Percentiles rank a stretch among this genome's conserved stretches.
These are phyloP conservation scores for Tiaroga cobitis DNA, from an alignment of 2,797 vertebrate species.

Conservation along the genomic window DNA sequence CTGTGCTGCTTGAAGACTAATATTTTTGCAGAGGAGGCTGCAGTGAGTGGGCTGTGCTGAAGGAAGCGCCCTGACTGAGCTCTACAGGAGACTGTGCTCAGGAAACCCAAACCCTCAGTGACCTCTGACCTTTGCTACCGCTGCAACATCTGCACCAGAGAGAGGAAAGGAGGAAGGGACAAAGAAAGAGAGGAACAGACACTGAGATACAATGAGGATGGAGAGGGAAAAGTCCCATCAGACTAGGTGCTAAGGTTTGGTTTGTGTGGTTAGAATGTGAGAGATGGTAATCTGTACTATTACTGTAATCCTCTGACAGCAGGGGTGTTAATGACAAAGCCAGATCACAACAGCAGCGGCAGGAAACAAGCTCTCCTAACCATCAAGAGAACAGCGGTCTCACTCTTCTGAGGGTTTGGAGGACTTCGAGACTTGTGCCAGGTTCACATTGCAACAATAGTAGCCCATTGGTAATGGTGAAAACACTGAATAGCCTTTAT, in stretches of 20 bases:
- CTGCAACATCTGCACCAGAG: conserved; percentile 69
- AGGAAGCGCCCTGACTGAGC: conserved; percentile 64
- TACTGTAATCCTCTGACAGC: conserved; percentile 20
- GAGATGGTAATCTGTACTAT: conserved; percentile 19
- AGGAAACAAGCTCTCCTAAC: conserved; percentile 43
- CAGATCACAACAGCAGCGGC: conserved; percentile 30
- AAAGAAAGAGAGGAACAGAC: conserved; percentile 23
- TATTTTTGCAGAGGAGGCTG: conserved; percentile 61
- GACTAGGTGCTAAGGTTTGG: background rate
- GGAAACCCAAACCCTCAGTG: conserved; percentile 76
- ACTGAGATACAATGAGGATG: conserved; percentile 8
- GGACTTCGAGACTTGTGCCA: background rate
- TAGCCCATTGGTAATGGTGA: background rate
- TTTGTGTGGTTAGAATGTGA: conserved; percentile 1
- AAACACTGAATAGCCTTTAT: background rate
- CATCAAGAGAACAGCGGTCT: conserved; percentile 6
- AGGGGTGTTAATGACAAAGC: conserved; percentile 52
- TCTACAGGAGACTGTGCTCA: conserved; percentile 68
- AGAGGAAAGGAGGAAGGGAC: conserved; percentile 16
- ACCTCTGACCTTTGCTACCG: conserved; percentile 76
- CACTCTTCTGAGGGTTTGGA: conserved; percentile 1
- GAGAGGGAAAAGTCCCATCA: background rate
- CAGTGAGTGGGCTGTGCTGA: conserved; percentile 54
- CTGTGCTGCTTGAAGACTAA: conserved; percentile 58
- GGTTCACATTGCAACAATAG: background rate